phyloP scores from a whole-genome alignment of 1,140 invertebrate species.

The Papilio helenus region DNA sequence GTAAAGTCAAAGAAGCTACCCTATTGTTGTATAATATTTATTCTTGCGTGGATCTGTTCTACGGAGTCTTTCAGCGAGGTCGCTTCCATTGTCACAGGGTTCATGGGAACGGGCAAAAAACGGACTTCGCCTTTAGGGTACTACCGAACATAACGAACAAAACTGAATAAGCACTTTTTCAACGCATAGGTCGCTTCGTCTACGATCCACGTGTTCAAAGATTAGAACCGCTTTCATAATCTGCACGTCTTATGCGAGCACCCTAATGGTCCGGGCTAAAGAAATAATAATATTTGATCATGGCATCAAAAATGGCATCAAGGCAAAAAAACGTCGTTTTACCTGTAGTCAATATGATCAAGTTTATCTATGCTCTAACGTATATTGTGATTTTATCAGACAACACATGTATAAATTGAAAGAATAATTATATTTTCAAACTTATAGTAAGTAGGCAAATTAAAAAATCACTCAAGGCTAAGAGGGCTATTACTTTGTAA shows the following conservation, averaged over 20 bases:
- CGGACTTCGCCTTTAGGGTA: slow-evolving; percentile 69
- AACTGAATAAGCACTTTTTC: slow-evolving; percentile 80
- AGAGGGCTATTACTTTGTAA: neutral
- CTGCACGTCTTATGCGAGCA: slow-evolving; percentile 59
- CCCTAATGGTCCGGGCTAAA: slow-evolving; percentile 35
- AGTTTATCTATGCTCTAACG: neutral
- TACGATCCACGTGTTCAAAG: slow-evolving; percentile 75
- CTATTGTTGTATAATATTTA: slow-evolving; percentile 81
- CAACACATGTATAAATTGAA: neutral
- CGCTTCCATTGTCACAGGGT: slow-evolving; percentile 76
- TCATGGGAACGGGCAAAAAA: slow-evolving; percentile 82
- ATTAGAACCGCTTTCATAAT: slow-evolving; percentile 71
- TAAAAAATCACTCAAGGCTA: neutral
- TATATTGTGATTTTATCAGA: neutral
- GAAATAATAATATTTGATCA: slow-evolving; percentile 34
- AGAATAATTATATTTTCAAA: neutral
- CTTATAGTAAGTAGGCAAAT: neutral
- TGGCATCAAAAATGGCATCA: slow-evolving; percentile 20
- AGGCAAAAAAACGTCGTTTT: slow-evolving; percentile 32
- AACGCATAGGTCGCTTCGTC: slow-evolving; percentile 56
- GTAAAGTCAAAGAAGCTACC: slow-evolving; percentile 80
- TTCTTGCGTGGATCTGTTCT: slow-evolving; percentile 79
- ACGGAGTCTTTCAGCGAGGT: slow-evolving; percentile 76
- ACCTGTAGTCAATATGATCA: neutral
- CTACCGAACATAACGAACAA: slow-evolving; percentile 62